Evolutionary conservation across 2,797 vertebrate species (phyloP).

Genomic region (Tauraco hartlaubi): DNA sequence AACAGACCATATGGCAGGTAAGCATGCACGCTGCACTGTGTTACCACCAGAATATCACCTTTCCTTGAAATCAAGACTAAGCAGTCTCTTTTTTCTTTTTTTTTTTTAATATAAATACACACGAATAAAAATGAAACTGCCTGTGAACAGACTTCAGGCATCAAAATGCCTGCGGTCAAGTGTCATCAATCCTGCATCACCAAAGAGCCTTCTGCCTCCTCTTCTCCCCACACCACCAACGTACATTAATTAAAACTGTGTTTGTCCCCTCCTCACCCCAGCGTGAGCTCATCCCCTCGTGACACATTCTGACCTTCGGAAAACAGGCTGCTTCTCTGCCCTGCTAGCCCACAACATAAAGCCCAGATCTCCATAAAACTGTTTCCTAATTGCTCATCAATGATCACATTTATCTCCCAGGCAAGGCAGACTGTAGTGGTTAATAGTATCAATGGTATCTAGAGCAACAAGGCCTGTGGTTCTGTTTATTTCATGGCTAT

Average conservation of each 20-base stretch:
- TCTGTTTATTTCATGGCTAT: slow-evolving; percentile 20
- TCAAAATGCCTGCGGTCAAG: slow-evolving; percentile 46
- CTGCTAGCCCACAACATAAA: background rate
- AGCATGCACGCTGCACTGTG: background rate
- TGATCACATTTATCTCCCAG: slow-evolving; percentile 27
- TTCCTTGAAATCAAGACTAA: background rate
- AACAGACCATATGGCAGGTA: background rate
- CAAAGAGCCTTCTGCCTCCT: background rate
- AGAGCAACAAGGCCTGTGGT: background rate
- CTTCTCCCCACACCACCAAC: background rate
- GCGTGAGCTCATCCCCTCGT: background rate
- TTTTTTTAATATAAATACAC: background rate
- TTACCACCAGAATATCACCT: background rate
- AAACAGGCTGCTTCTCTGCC: background rate
- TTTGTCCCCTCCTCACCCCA: background rate
- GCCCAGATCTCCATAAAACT: background rate
- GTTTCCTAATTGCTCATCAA: slow-evolving; percentile 26
- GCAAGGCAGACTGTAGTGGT: background rate
- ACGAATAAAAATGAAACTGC: background rate
- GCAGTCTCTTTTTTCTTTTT: background rate
- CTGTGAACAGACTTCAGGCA: slow-evolving; percentile 45
- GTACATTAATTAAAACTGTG: background rate
- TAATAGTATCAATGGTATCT: background rate
- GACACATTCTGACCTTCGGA: background rate
- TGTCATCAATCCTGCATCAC: slow-evolving; percentile 17